Evolutionary conservation across 2,888 invertebrate genomes (phyloP).

Genomic region (Limulus polyphemus): DNA sequence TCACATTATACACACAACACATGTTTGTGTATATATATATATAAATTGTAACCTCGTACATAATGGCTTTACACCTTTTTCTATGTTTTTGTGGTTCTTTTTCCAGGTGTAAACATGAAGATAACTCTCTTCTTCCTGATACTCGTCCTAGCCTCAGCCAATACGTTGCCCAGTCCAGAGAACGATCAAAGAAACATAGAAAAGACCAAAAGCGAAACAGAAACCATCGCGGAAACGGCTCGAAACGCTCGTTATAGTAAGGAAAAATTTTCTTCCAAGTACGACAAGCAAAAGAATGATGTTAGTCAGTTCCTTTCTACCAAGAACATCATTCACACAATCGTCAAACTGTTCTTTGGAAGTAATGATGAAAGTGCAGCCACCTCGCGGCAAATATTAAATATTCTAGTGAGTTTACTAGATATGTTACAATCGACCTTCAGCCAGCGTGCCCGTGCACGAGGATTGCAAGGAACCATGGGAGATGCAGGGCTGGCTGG

Average conservation of each 20-base stretch:
- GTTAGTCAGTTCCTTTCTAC: conserved; percentile 25
- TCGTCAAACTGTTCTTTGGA: conserved; percentile 28
- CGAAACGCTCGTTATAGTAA: conserved; percentile 16
- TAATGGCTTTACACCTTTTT: too few relatives aligned
- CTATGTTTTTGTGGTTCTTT: too few relatives aligned
- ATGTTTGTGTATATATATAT: too few relatives aligned
- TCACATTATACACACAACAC: too few relatives aligned
- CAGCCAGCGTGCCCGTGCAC: conserved; percentile 70
- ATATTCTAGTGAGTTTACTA: conserved; percentile 42
- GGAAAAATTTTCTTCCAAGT: conserved; percentile 19
- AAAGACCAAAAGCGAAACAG: too few relatives aligned
- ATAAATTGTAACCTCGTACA: too few relatives aligned
- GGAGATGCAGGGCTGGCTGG: conserved; percentile 80
- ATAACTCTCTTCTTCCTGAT: too few relatives aligned
- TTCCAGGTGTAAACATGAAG: too few relatives aligned
- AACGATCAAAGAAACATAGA: too few relatives aligned
- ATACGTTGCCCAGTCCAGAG: too few relatives aligned
- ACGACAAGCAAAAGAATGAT: conserved; percentile 26
- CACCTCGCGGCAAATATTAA: conserved; percentile 27
- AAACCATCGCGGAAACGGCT: neutral
- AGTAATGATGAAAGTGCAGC: conserved; percentile 27
- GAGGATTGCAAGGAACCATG: conserved; percentile 62
- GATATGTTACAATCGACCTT: conserved; percentile 85
- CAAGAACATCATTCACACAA: conserved; percentile 26
- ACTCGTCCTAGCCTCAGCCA: too few relatives aligned